Evolutionary conservation across 2,888 invertebrate genomes (phyloP), one percentile per base, ranked within the genome.

Genomic region (Galeopsomyia nigrocyanea): DNA sequence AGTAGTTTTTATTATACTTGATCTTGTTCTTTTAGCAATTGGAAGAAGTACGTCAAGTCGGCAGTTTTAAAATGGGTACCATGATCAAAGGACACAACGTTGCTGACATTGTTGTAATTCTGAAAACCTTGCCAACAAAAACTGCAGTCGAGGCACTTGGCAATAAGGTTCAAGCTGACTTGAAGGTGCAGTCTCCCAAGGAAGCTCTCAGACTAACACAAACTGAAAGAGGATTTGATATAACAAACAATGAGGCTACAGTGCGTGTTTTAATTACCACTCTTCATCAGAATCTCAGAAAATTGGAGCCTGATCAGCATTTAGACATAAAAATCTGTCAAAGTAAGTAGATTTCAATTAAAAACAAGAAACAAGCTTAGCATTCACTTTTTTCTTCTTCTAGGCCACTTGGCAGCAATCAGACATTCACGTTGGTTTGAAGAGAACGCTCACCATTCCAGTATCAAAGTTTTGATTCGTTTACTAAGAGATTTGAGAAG

Each of bases 381-480:
- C 39, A 19, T 39, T 60, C 31, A 57, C 13, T 39, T 17, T 60
- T 73, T 49, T 26, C 21, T 39, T 51, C 50, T 65, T 68, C 58
- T 50, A 87, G 92, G 95, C 68, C 97, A 98, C 86, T 88, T 98
- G 81, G 95, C 97, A 0, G 96, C 98, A 0, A 97, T 99, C 75
- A 90, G 98, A 31, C 99, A 99, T 87, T 95, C 96, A 73, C 92
- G 97, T 39, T 99, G 99, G 99, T 98, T 98, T 86, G 98, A 98
- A 84, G 98, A 98, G 86, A 97, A 98, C 83, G 97, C 97, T 0
- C 97, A 96, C 84, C 98, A 98, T 86, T 97, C 98, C 6, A 96
- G 96, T 22, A 96, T 98, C 74, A 98, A 98, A 89, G 95, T 96
- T 7, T 87, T 99, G 16, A 97, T 99, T 79, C 92, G 99, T 1